Base-by-base conservation (phyloP, 1,140 invertebrate species). In the Triops cancriformis region DNA sequence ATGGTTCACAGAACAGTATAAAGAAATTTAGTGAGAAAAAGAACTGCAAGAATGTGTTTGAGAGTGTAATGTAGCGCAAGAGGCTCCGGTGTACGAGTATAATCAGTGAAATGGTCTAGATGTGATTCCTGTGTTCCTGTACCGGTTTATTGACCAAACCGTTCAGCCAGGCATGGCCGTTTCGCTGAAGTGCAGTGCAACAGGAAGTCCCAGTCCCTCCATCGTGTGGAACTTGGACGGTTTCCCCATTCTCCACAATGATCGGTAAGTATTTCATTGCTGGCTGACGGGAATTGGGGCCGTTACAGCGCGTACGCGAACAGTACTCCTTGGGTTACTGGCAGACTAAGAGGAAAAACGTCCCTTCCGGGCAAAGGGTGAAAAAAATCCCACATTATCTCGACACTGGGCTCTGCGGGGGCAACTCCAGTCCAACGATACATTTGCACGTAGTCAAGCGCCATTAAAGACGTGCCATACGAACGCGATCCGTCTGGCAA, bases 171-270 rank as follows among this genome's bases (percentile, higher is more conserved):
- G 94, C 27, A 92, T 93, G 42, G 91, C 90, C 37, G 91, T 96
- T 73, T 95, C 94, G 1, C 86, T 98, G 79, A 94, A 94, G 85
- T 98, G 95, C 86, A 91, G 93, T 45, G 94, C 94, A 11, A 91
- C 93, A 81, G 95, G 95, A 75, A 96, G 94, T 85, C 95, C 95
- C 26, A 91, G 92, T 73, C 95, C 95, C n/a, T 91, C 93, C 83
- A 94, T 96, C 84, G 90, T 90, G 74, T 96, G 94, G 94, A 90
- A 91, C 43, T 86, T 95, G 79, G 94, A 96, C 84, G 93, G 93
- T 74, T 94, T 94, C 86, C 91, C 93, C 73, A 84, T 95, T 77
- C 89, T 94, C 82, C 91, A 42, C 31, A 76, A 76, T n/a, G 42
- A 27, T 77, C 51, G 51, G 51, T 64, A 64, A 64, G 51, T 37